phyloP scores from a whole-genome alignment of 2,797 vertebrate species.

The Emys orbicularis region DNA sequence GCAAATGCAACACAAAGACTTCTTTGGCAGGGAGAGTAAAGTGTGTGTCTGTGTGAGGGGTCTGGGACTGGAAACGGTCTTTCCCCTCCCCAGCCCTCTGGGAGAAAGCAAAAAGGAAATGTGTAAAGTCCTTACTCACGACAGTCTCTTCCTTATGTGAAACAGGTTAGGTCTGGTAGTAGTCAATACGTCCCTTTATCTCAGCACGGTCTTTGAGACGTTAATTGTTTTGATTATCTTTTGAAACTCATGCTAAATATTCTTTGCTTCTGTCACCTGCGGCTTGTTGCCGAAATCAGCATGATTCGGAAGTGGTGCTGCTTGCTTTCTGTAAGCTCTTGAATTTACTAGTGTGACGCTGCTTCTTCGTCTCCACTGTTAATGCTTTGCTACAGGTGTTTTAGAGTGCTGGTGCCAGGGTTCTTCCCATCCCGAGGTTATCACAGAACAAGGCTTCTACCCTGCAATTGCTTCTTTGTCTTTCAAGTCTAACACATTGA shows the following conservation, averaged over 20 bases:
- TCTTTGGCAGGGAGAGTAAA: background rate
- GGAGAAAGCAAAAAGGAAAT: background rate
- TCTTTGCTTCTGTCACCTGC: background rate
- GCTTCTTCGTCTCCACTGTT: background rate
- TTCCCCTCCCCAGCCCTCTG: background rate
- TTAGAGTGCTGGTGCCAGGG: background rate
- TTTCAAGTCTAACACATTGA: background rate
- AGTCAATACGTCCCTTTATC: background rate
- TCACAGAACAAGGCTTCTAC: background rate
- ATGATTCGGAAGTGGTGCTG: background rate
- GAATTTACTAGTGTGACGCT: background rate
- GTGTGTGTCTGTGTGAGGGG: background rate
- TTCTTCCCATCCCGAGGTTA: background rate
- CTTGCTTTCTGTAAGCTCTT: background rate
- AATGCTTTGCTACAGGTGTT: background rate
- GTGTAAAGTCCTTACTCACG: background rate
- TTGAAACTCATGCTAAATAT: background rate
- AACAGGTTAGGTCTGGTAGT: background rate
- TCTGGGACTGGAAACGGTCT: background rate
- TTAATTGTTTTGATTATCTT: background rate
- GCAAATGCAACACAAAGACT: background rate
- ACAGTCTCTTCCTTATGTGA: background rate
- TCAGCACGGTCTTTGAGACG: background rate
- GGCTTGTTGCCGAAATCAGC: constrained; percentile 14
- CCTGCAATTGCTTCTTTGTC: background rate